Conservation (phyloP, 2,888 invertebrate species). For the Pyrocoelia pectoralis region DNA sequence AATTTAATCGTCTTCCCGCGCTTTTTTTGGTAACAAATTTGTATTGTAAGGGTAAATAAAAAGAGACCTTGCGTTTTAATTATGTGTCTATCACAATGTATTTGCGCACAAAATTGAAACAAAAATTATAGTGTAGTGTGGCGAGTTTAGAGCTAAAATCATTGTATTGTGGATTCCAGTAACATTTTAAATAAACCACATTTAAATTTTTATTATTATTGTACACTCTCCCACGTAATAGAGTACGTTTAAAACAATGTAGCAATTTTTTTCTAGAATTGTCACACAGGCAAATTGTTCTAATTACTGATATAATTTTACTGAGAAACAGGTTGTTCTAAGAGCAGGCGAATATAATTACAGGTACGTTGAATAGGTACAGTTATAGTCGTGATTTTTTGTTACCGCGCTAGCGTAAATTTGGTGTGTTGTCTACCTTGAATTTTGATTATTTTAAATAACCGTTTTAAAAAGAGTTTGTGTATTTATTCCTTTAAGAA, state of each 20-base stretch:
- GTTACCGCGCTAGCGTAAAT: background rate
- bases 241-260: conserved; percentile 23
- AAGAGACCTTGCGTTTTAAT: conserved; percentile 4
- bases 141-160: background rate
- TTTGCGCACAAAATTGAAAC: background rate
- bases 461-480: too few species aligned
- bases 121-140: background rate
- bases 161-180: background rate
- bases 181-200: background rate
- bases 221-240: conserved; percentile 27
- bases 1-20: background rate
- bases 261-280: conserved; percentile 28
- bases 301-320: conserved; percentile 24
- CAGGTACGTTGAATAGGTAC: background rate
- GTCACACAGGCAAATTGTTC: conserved; percentile 25
- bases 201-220: conserved; percentile 10
- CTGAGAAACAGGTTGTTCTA: conserved; percentile 27
- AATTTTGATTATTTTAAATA: too few species aligned
- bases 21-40: background rate
- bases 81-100: background rate
- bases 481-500: too few species aligned
- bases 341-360: conserved; percentile 18
- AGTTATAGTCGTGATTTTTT: conserved; percentile 7
- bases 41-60: background rate
- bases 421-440: too few species aligned